Percentiles rank a stretch among this genome's conserved stretches.
These are phyloP conservation scores for Watsonalla cultraria DNA, from an alignment of 2,888 invertebrate species.

Conservation along the genomic window DNA sequence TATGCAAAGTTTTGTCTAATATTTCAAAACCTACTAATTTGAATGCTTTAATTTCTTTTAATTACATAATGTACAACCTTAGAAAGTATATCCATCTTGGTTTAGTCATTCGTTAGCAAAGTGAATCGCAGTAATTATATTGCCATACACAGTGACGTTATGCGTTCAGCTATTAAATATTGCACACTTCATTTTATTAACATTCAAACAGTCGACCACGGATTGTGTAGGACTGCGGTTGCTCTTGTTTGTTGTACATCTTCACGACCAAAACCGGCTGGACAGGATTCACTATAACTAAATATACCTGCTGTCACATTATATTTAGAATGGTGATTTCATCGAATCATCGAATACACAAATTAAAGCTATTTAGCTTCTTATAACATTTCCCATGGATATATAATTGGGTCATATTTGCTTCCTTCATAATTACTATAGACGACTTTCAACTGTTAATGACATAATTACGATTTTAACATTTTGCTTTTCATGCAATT, in stretches of 20 bases:
- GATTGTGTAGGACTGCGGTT: slow-evolving; percentile 7
- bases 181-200: slow-evolving; percentile 14
- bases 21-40: neutral
- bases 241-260: slow-evolving; percentile 35
- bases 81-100: neutral
- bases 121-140: slow-evolving; percentile 1
- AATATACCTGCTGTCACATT: slow-evolving; percentile 16
- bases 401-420: no score
- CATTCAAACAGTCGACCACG: slow-evolving; percentile 13
- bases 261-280: slow-evolving; percentile 47
- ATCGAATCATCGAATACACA: neutral
- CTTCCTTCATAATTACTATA: neutral
- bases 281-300: slow-evolving; percentile 33
- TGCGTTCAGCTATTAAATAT: slow-evolving; percentile 15
- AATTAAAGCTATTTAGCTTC: neutral
- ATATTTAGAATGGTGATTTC: slow-evolving; percentile 8
- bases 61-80: slow-evolving; percentile 2
- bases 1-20: neutral
- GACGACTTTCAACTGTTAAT: neutral
- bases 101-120: neutral
- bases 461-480: neutral
- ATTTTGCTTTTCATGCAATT: neutral
- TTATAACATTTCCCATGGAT: no score
- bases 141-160: neutral
- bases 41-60: neutral